A percentile compares a stretch with the other conserved stretches of the same genome.
These are phyloP conservation scores for Echeneis naucrates DNA, from an alignment of 2,797 vertebrate genomes.

Conservation along the genomic window DNA sequence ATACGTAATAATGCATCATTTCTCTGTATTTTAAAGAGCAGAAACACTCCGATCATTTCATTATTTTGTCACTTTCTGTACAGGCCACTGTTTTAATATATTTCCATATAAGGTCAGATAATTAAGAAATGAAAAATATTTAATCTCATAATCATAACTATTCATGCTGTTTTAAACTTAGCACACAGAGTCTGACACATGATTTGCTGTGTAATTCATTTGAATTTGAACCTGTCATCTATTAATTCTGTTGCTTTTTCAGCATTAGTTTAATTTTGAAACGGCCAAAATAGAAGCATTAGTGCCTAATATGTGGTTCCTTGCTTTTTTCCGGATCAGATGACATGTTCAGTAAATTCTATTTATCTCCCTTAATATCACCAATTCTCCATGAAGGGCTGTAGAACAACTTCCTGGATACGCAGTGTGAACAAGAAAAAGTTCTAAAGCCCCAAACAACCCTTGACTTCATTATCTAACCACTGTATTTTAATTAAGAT, in stretches of 20 bases:
- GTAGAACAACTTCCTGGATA: not conserved
- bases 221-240: not conserved
- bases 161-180: not conserved
- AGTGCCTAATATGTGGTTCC: not conserved
- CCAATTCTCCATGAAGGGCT: not conserved
- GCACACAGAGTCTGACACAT: not conserved
- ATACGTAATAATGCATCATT: too few relatives aligned
- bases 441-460: not conserved
- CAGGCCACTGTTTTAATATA: not conserved
- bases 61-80: not conserved
- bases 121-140: not conserved
- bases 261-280: not conserved
- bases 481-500: slow-evolving; percentile 23
- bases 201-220: not conserved
- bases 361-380: not conserved
- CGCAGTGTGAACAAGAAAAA: not conserved
- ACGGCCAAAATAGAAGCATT: not conserved
- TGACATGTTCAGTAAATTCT: not conserved
- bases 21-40: not conserved
- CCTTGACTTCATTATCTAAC: slow-evolving; percentile 4
- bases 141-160: not conserved
- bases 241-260: not conserved
- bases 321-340: slow-evolving; percentile 5
- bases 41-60: not conserved
- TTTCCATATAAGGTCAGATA: not conserved